Evolutionary conservation across 2,113 vertebrate genomes (phyloP).

Genomic region (Solea senegalensis): DNA sequence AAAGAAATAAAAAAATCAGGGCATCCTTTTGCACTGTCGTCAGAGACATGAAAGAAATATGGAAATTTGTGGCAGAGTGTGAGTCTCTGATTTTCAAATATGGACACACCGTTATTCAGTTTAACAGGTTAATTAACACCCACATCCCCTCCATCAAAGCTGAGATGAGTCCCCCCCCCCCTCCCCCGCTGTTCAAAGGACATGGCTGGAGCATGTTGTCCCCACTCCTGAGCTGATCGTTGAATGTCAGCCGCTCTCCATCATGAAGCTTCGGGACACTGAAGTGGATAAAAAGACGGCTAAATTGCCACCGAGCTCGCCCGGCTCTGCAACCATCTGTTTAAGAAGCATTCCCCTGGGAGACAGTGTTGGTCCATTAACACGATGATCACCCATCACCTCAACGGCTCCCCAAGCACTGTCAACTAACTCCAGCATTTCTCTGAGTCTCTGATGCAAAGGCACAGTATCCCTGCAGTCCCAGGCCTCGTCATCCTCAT

Average conservation of each 20-base stretch:
- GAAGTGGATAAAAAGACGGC: slow-evolving; percentile 34
- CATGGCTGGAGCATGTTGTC: slow-evolving; percentile 31
- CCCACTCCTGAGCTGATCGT: slow-evolving; percentile 53
- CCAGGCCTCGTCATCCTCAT: slow-evolving; percentile 28
- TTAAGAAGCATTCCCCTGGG: slow-evolving; percentile 58
- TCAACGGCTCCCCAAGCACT: slow-evolving; percentile 45
- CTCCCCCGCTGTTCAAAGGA: slow-evolving; percentile 40
- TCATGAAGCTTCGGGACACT: slow-evolving; percentile 56
- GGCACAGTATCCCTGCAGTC: slow-evolving; percentile 21
- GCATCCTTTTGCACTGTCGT: not conserved
- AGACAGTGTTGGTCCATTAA: slow-evolving; percentile 65
- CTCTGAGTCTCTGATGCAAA: slow-evolving; percentile 26
- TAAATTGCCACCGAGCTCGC: slow-evolving; percentile 55
- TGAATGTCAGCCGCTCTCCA: slow-evolving; percentile 55
- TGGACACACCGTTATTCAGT: slow-evolving; percentile 1
- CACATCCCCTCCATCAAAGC: slow-evolving; percentile 25
- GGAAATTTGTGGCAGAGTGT: no score
- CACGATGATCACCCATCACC: slow-evolving; percentile 61
- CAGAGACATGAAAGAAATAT: not conserved
- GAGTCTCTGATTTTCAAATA: slow-evolving; percentile 24
- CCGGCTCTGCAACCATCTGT: slow-evolving; percentile 61
- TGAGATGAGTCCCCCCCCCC: slow-evolving; percentile 26
- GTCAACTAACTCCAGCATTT: slow-evolving; percentile 47
- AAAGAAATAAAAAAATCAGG: not conserved
- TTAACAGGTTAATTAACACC: slow-evolving; percentile 36